Evolutionary conservation across 2,797 vertebrate species (phyloP).

Genomic region (Rachycentron canadum): DNA sequence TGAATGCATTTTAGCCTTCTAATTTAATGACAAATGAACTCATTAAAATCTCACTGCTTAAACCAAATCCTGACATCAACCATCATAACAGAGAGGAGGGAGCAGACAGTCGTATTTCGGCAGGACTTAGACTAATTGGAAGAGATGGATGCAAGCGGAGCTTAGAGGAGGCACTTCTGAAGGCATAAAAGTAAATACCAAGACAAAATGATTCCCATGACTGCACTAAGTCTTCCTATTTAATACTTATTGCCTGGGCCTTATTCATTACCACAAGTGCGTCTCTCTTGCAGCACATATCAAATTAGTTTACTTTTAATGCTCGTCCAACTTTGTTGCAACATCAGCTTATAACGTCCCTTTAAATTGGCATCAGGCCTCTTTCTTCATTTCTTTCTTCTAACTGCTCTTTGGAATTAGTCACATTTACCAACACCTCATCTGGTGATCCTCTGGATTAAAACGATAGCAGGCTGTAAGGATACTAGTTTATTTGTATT

Average conservation of each 20-base stretch:
- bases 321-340: constrained; percentile 56
- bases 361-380: constrained; percentile 27
- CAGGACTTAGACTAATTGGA: constrained; percentile 69
- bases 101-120: constrained; percentile 49
- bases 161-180: constrained; percentile 54
- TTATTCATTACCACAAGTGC: constrained; percentile 57
- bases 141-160: constrained; percentile 61
- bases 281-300: constrained; percentile 29
- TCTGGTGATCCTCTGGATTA: constrained; percentile 54
- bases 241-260: constrained; percentile 51
- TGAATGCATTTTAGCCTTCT: constrained; percentile 36
- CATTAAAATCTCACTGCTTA: constrained; percentile 43
- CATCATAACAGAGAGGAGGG: constrained; percentile 26
- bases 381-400: constrained; percentile 27
- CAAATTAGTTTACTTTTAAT: constrained; percentile 52
- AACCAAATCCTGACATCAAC: constrained; percentile 44
- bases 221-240: constrained; percentile 70
- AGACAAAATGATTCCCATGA: constrained; percentile 74
- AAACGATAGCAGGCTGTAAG: constrained; percentile 35
- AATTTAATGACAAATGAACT: constrained; percentile 52
- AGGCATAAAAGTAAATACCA: constrained; percentile 67
- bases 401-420: constrained; percentile 33
- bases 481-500: constrained; percentile 48
- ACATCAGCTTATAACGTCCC: constrained; percentile 37
- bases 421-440: constrained; percentile 50